Conservation (phyloP, 2,888 invertebrate genomes). For the Scaptomyza parva region DNA sequence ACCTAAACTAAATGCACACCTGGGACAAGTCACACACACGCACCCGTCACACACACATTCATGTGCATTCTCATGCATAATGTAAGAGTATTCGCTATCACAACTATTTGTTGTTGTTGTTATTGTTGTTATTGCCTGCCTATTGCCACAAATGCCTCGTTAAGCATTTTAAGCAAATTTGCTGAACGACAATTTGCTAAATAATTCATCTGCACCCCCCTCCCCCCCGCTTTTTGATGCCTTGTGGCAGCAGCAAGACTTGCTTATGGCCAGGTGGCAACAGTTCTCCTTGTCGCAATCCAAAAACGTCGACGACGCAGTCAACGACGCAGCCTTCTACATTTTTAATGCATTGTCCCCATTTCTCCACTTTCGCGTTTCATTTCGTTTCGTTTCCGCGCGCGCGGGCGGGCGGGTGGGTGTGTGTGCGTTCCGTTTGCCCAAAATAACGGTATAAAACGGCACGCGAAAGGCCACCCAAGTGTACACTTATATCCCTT, state of each 20-base stretch:
- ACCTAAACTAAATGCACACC: conserved; percentile 62
- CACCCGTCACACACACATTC: conserved; percentile 25
- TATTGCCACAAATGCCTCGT: conserved; percentile 60
- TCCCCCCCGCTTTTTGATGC: conserved; percentile 44
- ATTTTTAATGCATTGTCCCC: conserved; percentile 67
- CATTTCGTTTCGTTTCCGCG: too few relatives aligned
- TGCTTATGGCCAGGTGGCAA: conserved; percentile 46
- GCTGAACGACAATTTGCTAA: conserved; percentile 56
- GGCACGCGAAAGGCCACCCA: conserved; percentile 3
- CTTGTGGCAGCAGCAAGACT: too few relatives aligned
- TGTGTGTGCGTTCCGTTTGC: neutral
- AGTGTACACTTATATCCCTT: conserved; percentile 9
- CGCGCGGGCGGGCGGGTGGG: too few relatives aligned
- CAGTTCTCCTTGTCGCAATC: conserved; percentile 38
- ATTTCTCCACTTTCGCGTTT: conserved; percentile 27
- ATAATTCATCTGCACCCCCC: conserved; percentile 72
- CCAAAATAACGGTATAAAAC: too few relatives aligned
- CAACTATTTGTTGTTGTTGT: too few relatives aligned
- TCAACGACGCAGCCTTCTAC: conserved; percentile 45
- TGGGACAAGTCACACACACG: conserved; percentile 44
- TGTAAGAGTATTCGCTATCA: conserved; percentile 42
- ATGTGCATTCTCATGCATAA: conserved; percentile 64
- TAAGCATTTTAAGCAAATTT: conserved; percentile 75
- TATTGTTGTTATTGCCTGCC: neutral
- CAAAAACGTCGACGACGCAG: conserved; percentile 36